Percentiles rank a stretch among this genome's conserved stretches.
These are phyloP conservation scores for Typhlichthys subterraneus DNA, from an alignment of 2,797 vertebrate species.

Conservation along the genomic window DNA sequence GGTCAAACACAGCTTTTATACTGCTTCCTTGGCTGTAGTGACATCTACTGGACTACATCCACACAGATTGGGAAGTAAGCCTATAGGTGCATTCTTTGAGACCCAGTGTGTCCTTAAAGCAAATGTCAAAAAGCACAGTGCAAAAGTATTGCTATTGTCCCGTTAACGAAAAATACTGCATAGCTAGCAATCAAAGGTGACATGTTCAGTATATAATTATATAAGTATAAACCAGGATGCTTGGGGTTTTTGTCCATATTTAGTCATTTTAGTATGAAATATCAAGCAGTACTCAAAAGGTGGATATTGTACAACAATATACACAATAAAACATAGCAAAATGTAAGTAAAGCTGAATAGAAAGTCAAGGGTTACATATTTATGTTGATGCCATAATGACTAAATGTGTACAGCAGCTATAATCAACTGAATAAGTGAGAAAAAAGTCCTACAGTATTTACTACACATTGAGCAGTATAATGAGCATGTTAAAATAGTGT, in stretches of 20 bases:
- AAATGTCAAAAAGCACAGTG: too few relatives aligned
- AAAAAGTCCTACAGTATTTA: conserved; percentile 51
- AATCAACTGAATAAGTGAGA: conserved; percentile 30
- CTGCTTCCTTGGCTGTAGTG: conserved; percentile 75
- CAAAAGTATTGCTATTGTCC: too few relatives aligned
- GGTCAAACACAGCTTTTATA: conserved; percentile 57
- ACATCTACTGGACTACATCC: conserved; percentile 79
- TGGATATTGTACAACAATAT: conserved; percentile 49
- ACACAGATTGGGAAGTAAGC: not conserved
- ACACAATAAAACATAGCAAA: conserved; percentile 36
- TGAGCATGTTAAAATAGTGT: conserved; percentile 83
- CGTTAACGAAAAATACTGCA: too few relatives aligned
- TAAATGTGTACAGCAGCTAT: conserved; percentile 60
- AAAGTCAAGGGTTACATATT: conserved; percentile 68
- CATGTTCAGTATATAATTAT: conserved; percentile 5
- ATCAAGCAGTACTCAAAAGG: conserved; percentile 49
- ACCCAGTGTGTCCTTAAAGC: not conserved
- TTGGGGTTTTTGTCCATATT: conserved; percentile 34
- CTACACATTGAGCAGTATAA: conserved; percentile 44
- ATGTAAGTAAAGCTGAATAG: conserved; percentile 47
- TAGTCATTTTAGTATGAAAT: conserved; percentile 64
- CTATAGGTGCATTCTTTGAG: not conserved
- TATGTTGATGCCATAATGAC: conserved; percentile 75
- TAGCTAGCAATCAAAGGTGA: conserved; percentile 17
- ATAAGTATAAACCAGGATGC: conserved; percentile 32